Conservation (phyloP, 2,888 invertebrate genomes). For the Nebria brevicollis region DNA sequence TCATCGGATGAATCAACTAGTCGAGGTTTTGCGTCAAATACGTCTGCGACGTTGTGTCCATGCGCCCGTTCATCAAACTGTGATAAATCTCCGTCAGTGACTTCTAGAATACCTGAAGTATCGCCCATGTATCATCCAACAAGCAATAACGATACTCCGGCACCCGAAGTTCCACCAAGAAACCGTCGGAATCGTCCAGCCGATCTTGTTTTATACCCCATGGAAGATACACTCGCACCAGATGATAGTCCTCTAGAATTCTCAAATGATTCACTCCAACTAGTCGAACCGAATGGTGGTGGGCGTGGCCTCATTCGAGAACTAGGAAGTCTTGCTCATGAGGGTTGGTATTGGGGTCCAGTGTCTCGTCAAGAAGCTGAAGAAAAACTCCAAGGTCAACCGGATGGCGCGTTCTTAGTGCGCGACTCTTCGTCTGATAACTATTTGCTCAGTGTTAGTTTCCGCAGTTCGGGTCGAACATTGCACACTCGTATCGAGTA, state of each 20-base stretch:
- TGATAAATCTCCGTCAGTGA: conserved; percentile 35
- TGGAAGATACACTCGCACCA: conserved; percentile 27
- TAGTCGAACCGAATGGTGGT: conserved; percentile 17
- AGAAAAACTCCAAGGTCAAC: conserved; percentile 72
- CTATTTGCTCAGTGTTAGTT: conserved; percentile 78
- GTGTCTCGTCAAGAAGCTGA: conserved; percentile 78
- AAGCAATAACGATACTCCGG: conserved; percentile 20
- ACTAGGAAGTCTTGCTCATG: conserved; percentile 61
- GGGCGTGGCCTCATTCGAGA: conserved; percentile 54
- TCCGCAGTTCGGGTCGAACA: conserved; percentile 75
- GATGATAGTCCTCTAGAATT: conserved; percentile 29
- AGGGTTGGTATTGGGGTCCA: conserved; percentile 87
- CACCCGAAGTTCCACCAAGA: conserved; percentile 34
- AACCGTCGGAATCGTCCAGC: conserved; percentile 23
- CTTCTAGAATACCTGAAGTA: conserved; percentile 33
- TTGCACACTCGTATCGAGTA: conserved; percentile 81
- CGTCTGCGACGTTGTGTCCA: conserved; percentile 23
- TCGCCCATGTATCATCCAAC: conserved; percentile 24
- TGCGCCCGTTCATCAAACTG: conserved; percentile 38
- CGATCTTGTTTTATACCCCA: conserved; percentile 25
- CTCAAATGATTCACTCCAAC: conserved; percentile 12
- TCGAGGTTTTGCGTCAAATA: conserved; percentile 25
- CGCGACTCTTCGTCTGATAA: conserved; percentile 79
- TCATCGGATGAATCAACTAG: conserved; percentile 39
- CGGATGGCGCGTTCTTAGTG: conserved; percentile 81